phyloP scores from a whole-genome alignment of 2,797 vertebrate species.

The Cirrhinus mrigala region DNA sequence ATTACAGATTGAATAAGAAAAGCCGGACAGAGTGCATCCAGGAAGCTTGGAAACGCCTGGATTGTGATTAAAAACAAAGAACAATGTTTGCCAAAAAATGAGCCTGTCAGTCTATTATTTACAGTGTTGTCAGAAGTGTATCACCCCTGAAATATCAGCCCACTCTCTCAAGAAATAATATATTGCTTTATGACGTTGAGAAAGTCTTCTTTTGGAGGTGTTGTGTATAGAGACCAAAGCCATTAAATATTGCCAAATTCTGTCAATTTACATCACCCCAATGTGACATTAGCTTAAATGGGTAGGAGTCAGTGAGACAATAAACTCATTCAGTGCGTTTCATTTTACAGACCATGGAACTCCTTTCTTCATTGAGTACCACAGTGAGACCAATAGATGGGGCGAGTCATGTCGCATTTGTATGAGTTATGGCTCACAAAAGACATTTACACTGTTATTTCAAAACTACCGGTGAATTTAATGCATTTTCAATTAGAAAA shows the following conservation, averaged over 20 bases:
- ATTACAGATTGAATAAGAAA: slow-evolving; percentile 19
- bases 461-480: not conserved
- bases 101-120: slow-evolving; percentile 3
- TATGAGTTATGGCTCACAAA: slow-evolving; percentile 27
- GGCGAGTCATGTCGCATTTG: not conserved
- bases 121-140: slow-evolving; percentile 9
- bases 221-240: not conserved
- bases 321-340: slow-evolving; percentile 28
- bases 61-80: slow-evolving; percentile 36
- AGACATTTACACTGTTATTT: not conserved
- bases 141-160: not conserved
- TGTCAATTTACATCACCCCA: slow-evolving; percentile 21
- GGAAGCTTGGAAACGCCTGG: slow-evolving; percentile 11
- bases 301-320: slow-evolving; percentile 52
- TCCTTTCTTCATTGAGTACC: slow-evolving; percentile 6
- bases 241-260: not conserved
- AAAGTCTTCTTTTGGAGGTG: slow-evolving; percentile 2
- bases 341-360: slow-evolving; percentile 10
- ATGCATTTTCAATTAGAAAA: slow-evolving; percentile 9
- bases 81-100: not conserved
- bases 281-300: slow-evolving; percentile 24
- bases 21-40: not conserved
- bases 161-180: not conserved
- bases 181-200: not conserved
- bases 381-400: slow-evolving; percentile 22